Evolutionary conservation across 2,888 invertebrate species (phyloP).

Genomic region (Peribatodes rhomboidaria): DNA sequence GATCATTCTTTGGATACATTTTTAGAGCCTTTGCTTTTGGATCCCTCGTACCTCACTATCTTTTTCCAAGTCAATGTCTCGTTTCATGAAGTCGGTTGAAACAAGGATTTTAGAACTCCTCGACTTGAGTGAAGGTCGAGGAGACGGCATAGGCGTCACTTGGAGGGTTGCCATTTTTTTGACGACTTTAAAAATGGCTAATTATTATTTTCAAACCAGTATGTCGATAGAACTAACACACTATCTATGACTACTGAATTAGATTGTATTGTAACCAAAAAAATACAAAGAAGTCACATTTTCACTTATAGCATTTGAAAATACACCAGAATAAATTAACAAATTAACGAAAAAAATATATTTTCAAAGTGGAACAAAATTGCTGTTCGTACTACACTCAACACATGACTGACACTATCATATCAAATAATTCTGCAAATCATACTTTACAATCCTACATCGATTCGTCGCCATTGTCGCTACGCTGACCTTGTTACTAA

Average conservation of each 20-base stretch:
- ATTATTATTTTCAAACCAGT: too few relatives aligned
- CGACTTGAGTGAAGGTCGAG: conserved; percentile 45
- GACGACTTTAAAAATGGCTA: neutral
- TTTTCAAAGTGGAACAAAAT: conserved; percentile 1
- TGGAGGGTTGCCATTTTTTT: conserved; percentile 44
- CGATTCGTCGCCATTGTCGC: conserved; percentile 38
- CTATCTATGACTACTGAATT: too few relatives aligned
- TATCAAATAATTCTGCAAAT: conserved; percentile 34
- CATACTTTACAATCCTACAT: conserved; percentile 35
- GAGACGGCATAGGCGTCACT: conserved; percentile 47
- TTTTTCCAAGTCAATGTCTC: conserved; percentile 65
- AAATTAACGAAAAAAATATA: neutral
- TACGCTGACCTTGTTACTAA: conserved; percentile 40
- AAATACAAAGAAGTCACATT: too few relatives aligned
- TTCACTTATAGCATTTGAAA: too few relatives aligned
- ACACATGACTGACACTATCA: conserved; percentile 22
- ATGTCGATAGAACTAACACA: too few relatives aligned
- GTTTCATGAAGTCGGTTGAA: conserved; percentile 69
- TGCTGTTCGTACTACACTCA: conserved; percentile 12
- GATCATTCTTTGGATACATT: too few relatives aligned
- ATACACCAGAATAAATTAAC: neutral
- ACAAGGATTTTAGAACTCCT: conserved; percentile 53
- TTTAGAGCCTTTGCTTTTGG: too few relatives aligned
- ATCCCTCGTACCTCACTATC: conserved; percentile 65
- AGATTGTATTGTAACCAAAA: too few relatives aligned